Base-by-base conservation (phyloP, 2,888 invertebrate genomes). In the Blastobasis lacticolella region DNA sequence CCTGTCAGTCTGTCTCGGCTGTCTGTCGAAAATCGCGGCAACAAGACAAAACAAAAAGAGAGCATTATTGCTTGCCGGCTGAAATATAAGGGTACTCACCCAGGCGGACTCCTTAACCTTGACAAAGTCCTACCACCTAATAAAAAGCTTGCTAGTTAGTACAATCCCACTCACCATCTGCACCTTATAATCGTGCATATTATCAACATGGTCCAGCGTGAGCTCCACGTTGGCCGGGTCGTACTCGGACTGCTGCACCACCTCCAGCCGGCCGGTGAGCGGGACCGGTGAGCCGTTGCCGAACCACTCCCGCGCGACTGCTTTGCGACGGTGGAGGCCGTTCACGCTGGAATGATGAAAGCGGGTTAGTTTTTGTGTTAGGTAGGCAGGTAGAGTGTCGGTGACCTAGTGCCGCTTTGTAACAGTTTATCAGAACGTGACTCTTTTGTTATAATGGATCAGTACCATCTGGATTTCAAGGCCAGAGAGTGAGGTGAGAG, bases 281-380 rank as follows among this genome's bases (percentile, higher is more conserved):
- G 89, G 77, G 42, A 92, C 77, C 0, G 83, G 78, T 54, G 91
- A 90, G 0, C 94, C 95, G 77, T 96, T 96, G 5, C 94, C 93
- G 77, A 95, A 95, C 97, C 97, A 97, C 67, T 96, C 94, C 64
- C 92, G 93, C 0, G 92, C 94, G 1, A 97, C 95, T 0, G 94
- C 95, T 79, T 96, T 96, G 53, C 95, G 91, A 6, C 94, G 90
- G 66, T 93, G 93, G 6, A 94, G 89, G 0, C 94, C 92, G 50
- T 90, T 90, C 57, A 96, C 91, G 52, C 96, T 96, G 9, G 46
- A 46, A 8, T 23, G 23, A 2, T 23, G 23, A 23, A 23, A 3
- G 23, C 23, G 23, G 23, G 23, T 23, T 23, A 23, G 23, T 23
- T 23, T 23, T 23, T 23, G 3, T 23, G 23, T 23, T 23, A 23